phyloP scores from a whole-genome alignment of 2,113 vertebrate species.

The Pollimyrus isidori region DNA sequence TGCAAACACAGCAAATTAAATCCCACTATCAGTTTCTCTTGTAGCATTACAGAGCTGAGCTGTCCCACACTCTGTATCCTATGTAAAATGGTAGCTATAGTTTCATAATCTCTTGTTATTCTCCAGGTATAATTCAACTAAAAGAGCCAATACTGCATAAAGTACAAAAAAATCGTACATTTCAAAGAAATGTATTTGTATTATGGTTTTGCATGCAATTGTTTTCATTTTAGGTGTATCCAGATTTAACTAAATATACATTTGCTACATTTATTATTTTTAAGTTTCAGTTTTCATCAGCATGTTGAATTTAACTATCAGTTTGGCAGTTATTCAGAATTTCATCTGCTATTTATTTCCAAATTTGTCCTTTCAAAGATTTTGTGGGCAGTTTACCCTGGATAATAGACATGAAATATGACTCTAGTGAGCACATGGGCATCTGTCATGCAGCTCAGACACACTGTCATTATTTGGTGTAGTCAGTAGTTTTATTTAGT shows the following conservation, averaged over 20 bases:
- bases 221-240: neutral
- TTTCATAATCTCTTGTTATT: neutral
- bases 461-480: neutral
- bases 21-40: neutral
- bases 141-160: neutral
- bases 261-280: neutral
- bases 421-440: neutral
- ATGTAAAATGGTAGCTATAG: neutral
- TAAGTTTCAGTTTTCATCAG: neutral
- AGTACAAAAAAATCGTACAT: neutral
- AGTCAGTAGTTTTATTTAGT: neutral
- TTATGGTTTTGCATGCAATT: neutral
- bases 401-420: neutral
- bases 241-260: neutral
- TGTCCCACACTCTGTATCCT: neutral
- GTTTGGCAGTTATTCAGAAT: neutral
- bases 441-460: neutral
- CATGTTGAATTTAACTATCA: neutral
- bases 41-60: neutral
- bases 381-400: neutral
- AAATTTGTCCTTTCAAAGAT: neutral
- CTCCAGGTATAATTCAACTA: neutral
- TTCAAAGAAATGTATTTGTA: neutral
- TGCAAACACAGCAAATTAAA: slow-evolving; percentile 28
- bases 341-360: neutral